Evolutionary conservation across 2,113 vertebrate species (phyloP).

Genomic region (Oncorhynchus kisutch): DNA sequence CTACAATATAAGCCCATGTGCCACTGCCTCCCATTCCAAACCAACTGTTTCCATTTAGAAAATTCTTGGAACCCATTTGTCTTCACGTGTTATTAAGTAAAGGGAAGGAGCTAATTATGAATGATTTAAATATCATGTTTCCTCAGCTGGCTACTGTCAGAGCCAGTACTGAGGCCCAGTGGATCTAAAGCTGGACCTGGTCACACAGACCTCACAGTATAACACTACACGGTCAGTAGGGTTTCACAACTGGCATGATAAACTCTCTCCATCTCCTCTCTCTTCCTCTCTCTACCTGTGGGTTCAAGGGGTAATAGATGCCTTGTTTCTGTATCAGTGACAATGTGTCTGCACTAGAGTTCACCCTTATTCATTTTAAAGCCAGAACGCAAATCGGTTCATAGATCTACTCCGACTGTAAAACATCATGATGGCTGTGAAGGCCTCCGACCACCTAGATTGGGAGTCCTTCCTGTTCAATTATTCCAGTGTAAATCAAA

Average conservation of each 20-base stretch:
- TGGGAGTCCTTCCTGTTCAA: conserved; percentile 44
- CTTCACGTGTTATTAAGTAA: conserved; percentile 64
- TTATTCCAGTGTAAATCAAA: conserved; percentile 59
- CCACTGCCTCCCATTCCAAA: conserved; percentile 56
- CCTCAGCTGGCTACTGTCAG: conserved; percentile 49
- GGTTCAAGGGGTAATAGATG: conserved; percentile 25
- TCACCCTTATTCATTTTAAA: conserved; percentile 10
- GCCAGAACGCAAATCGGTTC: conserved; percentile 36
- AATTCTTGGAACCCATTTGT: conserved; percentile 63
- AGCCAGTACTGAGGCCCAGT: conserved; percentile 54
- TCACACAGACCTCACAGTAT: conserved; percentile 58
- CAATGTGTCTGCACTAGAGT: conserved; percentile 34
- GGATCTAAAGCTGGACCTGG: conserved; percentile 43
- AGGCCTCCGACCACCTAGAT: conserved; percentile 40
- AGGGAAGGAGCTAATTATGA: conserved; percentile 68
- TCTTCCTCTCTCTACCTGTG: conserved; percentile 40
- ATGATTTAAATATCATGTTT: conserved; percentile 68
- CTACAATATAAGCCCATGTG: conserved; percentile 47
- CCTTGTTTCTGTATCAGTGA: conserved; percentile 46
- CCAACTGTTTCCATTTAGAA: conserved; percentile 66
- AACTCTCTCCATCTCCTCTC: conserved; percentile 47
- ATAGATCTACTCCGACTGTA: conserved; percentile 46
- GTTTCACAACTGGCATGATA: conserved; percentile 54
- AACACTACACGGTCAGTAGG: conserved; percentile 46
- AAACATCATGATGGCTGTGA: conserved; percentile 45